Evolutionary conservation across 2,888 invertebrate species (phyloP).

Genomic region (Himalopsyche kuldschensis): DNA sequence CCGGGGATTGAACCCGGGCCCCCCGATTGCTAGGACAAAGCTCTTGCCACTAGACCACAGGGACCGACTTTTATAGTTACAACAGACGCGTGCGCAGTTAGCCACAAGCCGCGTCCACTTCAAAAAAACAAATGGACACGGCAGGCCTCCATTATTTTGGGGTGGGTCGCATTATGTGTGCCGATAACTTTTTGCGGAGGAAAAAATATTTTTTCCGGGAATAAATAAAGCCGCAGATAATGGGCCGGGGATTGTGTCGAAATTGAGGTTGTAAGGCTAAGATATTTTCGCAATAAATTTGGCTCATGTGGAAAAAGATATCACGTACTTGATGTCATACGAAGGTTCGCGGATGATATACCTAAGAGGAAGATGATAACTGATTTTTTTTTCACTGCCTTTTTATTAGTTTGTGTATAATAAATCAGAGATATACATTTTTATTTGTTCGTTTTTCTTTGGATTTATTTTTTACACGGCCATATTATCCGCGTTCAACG

Average conservation of each 20-base stretch:
- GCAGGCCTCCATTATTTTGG: background rate
- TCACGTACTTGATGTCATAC: background rate
- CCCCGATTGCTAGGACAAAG: too few species aligned
- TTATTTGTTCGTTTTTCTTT: too few species aligned
- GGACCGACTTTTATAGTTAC: background rate
- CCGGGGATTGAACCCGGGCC: too few species aligned
- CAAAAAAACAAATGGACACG: conserved; percentile 29
- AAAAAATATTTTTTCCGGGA: background rate
- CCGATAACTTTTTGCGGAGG: background rate
- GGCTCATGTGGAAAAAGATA: background rate
- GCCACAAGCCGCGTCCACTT: conserved; percentile 25
- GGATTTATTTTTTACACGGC: too few species aligned
- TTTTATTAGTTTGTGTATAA: background rate
- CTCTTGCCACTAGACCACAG: too few species aligned
- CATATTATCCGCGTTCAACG: too few species aligned
- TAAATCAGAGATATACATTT: background rate
- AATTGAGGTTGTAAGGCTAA: background rate
- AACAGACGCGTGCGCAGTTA: conserved; percentile 6
- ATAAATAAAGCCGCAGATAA: background rate
- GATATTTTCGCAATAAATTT: background rate
- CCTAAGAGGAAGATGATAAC: background rate
- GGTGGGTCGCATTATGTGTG: background rate
- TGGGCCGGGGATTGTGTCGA: background rate
- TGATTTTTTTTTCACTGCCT: background rate
- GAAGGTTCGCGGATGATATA: background rate